Conservation (phyloP, 2,113 vertebrate genomes). For the Lepidothrix coronata region DNA sequence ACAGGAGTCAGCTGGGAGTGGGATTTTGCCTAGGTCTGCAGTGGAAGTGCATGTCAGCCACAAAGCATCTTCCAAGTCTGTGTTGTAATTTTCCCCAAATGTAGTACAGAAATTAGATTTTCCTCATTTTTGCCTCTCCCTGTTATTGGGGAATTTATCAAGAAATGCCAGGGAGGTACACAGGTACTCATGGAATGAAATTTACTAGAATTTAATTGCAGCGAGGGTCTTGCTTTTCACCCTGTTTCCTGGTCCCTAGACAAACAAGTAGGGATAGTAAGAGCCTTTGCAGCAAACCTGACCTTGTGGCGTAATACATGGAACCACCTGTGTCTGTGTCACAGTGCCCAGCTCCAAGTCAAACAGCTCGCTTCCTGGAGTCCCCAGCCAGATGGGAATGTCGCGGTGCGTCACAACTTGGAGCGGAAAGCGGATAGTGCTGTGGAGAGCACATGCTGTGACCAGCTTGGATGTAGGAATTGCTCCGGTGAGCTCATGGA, state of each 20-base stretch:
- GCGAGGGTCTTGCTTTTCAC: not conserved
- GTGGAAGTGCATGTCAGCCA: not conserved
- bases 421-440: not conserved
- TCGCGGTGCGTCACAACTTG: not conserved
- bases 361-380: slow-evolving; percentile 15
- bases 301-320: not conserved
- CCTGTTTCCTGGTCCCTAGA: not conserved
- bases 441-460: not conserved
- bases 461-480: not conserved
- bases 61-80: not conserved
- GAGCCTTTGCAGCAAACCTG: not conserved
- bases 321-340: slow-evolving; percentile 35
- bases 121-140: not conserved
- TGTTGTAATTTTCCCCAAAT: not conserved
- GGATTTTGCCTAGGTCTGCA: not conserved
- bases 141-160: not conserved
- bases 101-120: not conserved
- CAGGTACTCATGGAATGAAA: not conserved
- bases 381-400: not conserved
- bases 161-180: not conserved
- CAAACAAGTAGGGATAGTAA: not conserved
- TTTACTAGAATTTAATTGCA: not conserved
- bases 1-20: accelerated
- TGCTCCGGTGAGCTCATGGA: not conserved
- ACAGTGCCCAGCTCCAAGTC: not conserved